Evolutionary conservation across 2,113 vertebrate species (phyloP).

Genomic region (Dinomys branickii): DNA sequence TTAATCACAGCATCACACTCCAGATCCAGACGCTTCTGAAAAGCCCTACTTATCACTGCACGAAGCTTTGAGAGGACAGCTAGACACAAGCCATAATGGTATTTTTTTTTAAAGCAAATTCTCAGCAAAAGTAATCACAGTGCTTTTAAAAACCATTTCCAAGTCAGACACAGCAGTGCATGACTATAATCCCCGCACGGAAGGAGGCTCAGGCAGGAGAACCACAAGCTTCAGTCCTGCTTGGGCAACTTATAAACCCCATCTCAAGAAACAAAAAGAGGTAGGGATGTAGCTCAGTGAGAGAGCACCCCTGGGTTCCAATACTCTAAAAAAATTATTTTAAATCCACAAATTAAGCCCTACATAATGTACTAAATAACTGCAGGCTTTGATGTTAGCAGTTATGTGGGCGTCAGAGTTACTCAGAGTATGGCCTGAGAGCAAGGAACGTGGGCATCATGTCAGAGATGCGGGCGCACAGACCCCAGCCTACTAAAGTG

Average conservation of each 20-base stretch:
- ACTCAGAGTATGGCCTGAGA: neutral
- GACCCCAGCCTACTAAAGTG: neutral
- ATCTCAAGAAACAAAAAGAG: neutral
- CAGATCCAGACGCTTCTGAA: neutral
- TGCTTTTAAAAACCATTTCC: slow-evolving; percentile 10
- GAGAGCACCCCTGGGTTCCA: neutral
- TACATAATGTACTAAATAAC: neutral
- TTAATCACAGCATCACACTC: too few species aligned
- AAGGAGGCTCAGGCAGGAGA: neutral
- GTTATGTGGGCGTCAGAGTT: neutral
- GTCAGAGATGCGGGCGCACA: neutral
- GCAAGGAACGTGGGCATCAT: neutral
- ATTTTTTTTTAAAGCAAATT: neutral
- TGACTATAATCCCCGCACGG: too few species aligned
- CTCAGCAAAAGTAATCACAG: neutral
- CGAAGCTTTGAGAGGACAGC: too few species aligned
- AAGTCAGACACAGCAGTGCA: neutral
- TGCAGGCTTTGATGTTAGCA: neutral
- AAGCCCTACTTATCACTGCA: neutral
- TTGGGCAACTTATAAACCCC: neutral
- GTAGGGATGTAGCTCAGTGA: neutral
- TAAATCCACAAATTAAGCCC: neutral
- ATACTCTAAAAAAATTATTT: neutral
- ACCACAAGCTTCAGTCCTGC: neutral
- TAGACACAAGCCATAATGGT: too few species aligned